Percentiles rank a stretch among this genome's conserved stretches.
Evolutionary conservation across 2,113 vertebrate genomes (phyloP).

Genomic region (Spermophilus dauricus): DNA sequence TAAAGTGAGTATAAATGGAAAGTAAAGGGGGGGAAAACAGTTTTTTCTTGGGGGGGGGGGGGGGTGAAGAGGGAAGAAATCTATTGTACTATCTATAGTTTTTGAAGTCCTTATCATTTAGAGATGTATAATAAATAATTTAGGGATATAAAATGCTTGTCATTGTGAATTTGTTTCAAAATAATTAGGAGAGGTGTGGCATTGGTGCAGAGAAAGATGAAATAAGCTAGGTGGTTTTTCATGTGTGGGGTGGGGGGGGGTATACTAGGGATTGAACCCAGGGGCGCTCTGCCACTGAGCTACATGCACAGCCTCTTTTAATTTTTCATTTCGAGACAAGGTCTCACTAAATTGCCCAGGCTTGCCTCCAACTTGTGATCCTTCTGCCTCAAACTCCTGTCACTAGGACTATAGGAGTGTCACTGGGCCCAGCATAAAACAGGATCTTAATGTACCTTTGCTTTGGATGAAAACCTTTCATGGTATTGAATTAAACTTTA

Average conservation of each 20-base stretch:
- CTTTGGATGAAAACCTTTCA: slow-evolving; percentile 21
- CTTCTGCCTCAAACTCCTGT: no score
- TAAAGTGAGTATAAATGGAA: not conserved
- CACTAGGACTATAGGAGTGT: no score
- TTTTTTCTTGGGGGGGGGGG: no score
- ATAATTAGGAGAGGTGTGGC: not conserved
- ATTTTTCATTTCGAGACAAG: no score
- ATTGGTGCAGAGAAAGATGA: not conserved
- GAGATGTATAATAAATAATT: not conserved
- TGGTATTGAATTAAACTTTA: slow-evolving; percentile 8
- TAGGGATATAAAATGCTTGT: not conserved
- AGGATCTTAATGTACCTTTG: not conserved
- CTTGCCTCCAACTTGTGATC: no score
- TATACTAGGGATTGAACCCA: not conserved
- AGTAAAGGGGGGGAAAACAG: not conserved
- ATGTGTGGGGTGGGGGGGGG: no score
- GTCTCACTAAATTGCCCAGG: no score
- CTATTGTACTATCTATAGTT: not conserved
- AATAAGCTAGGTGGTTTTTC: not conserved
- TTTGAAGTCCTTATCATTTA: not conserved
- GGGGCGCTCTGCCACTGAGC: not conserved
- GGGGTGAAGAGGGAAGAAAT: no score
- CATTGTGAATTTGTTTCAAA: slow-evolving; percentile 1
- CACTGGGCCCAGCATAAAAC: not conserved
- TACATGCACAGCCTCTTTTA: not conserved